A percentile compares a stretch with the other conserved stretches of the same genome.
phyloP scores from a whole-genome alignment of 1,140 invertebrate species.

The Sminthurinus signatus region DNA sequence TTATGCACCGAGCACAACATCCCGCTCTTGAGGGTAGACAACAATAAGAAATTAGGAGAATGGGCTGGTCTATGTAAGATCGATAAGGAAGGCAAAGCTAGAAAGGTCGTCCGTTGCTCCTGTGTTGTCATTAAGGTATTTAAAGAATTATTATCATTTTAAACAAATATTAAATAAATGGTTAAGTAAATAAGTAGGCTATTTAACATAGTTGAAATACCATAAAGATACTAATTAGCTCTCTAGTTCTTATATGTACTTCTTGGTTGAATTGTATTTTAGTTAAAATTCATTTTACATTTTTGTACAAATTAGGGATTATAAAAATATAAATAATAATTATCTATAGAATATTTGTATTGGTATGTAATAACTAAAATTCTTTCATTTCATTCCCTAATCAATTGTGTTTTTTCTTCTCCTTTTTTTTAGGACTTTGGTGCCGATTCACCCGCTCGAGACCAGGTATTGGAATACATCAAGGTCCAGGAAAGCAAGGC shows the following conservation, averaged over 20 bases:
- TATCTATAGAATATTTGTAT: neutral
- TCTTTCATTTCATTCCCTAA: neutral
- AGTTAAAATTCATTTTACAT: too few species aligned
- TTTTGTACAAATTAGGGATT: too few species aligned
- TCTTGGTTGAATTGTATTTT: too few species aligned
- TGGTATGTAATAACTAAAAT: neutral
- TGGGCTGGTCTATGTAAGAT: slow-evolving; percentile 99
- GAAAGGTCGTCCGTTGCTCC: slow-evolving; percentile 97
- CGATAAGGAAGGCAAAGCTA: slow-evolving; percentile 96
- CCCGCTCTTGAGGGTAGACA: slow-evolving; percentile 92
- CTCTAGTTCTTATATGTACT: too few species aligned
- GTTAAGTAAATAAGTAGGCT: too few species aligned
- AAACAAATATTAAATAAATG: too few species aligned
- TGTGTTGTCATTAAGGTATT: slow-evolving; percentile 91
- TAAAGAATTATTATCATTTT: too few species aligned
- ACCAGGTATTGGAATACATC: slow-evolving; percentile 40
- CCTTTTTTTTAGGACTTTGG: slow-evolving; percentile 37
- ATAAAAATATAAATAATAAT: neutral
- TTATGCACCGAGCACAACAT: slow-evolving; percentile 98
- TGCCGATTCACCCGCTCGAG: slow-evolving; percentile 30
- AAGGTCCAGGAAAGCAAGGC: slow-evolving; percentile 34
- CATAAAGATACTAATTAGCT: too few species aligned
- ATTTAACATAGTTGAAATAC: too few species aligned
- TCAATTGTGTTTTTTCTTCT: slow-evolving; percentile 12
- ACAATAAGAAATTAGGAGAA: slow-evolving; percentile 98